Percentiles rank a stretch among this genome's conserved stretches.
Evolutionary conservation across 2,113 vertebrate species (phyloP).

Genomic region (Azemiops feae): DNA sequence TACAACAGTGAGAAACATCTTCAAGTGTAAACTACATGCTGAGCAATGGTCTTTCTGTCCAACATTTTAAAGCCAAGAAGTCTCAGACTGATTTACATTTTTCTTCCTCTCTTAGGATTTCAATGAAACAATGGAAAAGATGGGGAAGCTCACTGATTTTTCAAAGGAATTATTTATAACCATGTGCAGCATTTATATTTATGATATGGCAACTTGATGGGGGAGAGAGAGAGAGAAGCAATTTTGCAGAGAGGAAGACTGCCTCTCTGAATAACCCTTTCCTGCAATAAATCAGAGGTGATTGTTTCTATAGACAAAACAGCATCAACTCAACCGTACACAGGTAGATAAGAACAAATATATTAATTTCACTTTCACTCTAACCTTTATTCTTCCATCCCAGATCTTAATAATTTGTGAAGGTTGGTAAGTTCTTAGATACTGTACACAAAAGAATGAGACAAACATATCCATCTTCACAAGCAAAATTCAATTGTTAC

Average conservation of each 20-base stretch:
- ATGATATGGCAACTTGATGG: not conserved
- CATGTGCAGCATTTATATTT: not conserved
- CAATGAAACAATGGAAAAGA: not conserved
- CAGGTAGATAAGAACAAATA: not conserved
- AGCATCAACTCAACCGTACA: not conserved
- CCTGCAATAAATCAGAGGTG: not conserved
- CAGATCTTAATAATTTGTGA: not conserved
- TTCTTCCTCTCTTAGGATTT: not conserved
- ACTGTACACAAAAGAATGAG: not conserved
- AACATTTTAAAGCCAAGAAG: not conserved
- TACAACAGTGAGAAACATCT: not conserved
- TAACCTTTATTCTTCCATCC: not conserved
- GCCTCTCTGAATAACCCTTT: not conserved
- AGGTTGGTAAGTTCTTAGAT: not conserved
- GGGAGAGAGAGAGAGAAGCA: not conserved
- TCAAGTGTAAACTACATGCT: conserved; percentile 5
- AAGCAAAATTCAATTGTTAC: not conserved
- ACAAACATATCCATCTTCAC: not conserved
- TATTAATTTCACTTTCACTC: not conserved
- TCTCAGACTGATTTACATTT: not conserved
- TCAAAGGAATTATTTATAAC: not conserved
- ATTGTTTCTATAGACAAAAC: not conserved
- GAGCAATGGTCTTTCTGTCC: not conserved
- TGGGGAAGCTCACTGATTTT: not conserved
- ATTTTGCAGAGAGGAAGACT: not conserved